Evolutionary conservation across 2,888 invertebrate species (phyloP).

Genomic region (Ophion costatus): DNA sequence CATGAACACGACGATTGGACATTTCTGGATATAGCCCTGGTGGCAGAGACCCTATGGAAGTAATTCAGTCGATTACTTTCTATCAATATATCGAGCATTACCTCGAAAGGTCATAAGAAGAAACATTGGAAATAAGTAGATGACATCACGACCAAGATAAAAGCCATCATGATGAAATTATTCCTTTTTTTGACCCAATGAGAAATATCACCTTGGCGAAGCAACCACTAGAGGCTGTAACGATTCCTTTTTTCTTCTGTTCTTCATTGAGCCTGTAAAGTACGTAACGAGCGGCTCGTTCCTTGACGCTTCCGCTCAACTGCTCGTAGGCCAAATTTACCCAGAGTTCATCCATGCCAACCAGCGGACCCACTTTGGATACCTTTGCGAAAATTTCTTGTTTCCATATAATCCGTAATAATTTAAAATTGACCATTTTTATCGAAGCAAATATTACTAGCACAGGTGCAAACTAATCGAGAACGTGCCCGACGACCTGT

Average conservation of each 20-base stretch:
- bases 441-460: conserved; percentile 7
- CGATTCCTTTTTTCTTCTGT: conserved; percentile 41
- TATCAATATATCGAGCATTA: too few species aligned
- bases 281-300: conserved; percentile 46
- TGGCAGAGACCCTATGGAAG: conserved; percentile 47
- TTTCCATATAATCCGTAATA: conserved; percentile 4
- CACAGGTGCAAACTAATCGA: conserved; percentile 55
- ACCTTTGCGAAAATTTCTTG: conserved; percentile 23
- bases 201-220: conserved; percentile 37
- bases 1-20: conserved; percentile 45
- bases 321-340: conserved; percentile 44
- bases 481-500: conserved; percentile 63
- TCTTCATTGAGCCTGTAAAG: conserved; percentile 37
- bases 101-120: too few species aligned
- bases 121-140: too few species aligned
- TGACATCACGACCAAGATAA: too few species aligned
- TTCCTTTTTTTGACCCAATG: neutral
- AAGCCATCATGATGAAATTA: neutral
- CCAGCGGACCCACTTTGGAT: conserved; percentile 46
- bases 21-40: conserved; percentile 51
- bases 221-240: conserved; percentile 45
- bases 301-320: conserved; percentile 51
- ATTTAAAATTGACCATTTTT: conserved; percentile 9
- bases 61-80: too few species aligned
- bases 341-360: conserved; percentile 53